phyloP scores from a whole-genome alignment of 2,113 vertebrate species.

The Craseonycteris thonglongyai region DNA sequence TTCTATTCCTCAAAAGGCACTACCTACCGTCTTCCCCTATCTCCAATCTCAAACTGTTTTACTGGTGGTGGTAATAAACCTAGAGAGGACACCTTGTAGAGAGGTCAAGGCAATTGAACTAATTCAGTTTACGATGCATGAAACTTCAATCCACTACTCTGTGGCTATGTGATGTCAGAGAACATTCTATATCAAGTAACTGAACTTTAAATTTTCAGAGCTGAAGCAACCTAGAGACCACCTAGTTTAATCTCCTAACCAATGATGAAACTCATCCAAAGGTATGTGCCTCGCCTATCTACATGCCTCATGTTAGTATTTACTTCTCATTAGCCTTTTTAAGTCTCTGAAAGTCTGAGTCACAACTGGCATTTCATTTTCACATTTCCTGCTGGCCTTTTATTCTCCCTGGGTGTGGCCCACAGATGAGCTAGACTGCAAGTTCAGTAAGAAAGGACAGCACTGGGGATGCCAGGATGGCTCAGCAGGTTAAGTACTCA shows the following conservation, averaged over 20 bases:
- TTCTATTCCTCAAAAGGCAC: not conserved
- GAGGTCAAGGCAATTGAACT: not conserved
- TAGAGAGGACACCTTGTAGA: not conserved
- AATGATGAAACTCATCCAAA: not conserved
- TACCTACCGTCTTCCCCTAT: not conserved
- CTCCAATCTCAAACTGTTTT: not conserved
- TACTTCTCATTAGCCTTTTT: not conserved
- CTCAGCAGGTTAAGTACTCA: no score
- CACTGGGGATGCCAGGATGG: no score
- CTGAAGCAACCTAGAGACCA: not conserved
- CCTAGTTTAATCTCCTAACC: not conserved
- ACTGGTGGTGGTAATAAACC: not conserved
- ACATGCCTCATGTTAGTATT: not conserved
- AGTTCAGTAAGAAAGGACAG: not conserved
- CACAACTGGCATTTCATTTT: not conserved
- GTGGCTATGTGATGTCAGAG: not conserved
- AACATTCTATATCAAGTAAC: not conserved
- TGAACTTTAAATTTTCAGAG: conserved; percentile 8
- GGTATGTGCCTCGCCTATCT: not conserved
- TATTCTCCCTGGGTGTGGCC: not conserved
- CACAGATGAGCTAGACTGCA: not conserved
- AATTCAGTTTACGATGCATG: not conserved
- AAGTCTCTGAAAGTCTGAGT: not conserved
- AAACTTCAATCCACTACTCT: not conserved
- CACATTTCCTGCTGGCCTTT: not conserved